Evolutionary conservation across 1,140 invertebrate genomes (phyloP), one percentile per base, ranked within the genome.

Genomic region (Holotrichia oblita): DNA sequence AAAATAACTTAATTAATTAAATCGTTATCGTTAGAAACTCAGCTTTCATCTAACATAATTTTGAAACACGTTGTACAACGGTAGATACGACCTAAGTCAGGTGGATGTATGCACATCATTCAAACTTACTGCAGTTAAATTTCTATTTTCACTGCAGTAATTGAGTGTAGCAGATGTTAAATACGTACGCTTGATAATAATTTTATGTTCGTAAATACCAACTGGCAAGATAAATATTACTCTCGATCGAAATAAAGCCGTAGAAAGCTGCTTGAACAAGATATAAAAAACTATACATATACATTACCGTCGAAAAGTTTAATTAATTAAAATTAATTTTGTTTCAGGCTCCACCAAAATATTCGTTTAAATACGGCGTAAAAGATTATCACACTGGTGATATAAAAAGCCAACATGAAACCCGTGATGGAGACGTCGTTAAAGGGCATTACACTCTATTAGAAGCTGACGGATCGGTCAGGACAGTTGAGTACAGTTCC

Each of bases 341-440:
- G 12, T 64, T 64, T 17, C 20, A 64, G 61, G 61, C 61, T 7
- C 3, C 3, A 22, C 61, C 61, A 64, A 64, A 64, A 64, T 94
- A 94, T 86, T 90, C 90, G 79, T 94, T 93, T 83, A 93, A 91
- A 82, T 94, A 94, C 83, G 91, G 91, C 10, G 92, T 94, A 9
- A 89, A 92, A 81, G 93, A 94, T 84, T 89, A 90, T 42, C 90
- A 92, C 85, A 94, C 91, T 34, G 92, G 93, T 79, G 92, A 93
- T 82, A 89, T 92, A 72, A 93, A 93, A 77, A 80, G 83, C 41
- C 85, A 86, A 81, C 86, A 85, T 84, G 85, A 86, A 76, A 85
- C 84, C 61, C 84, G 84, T 79, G 81, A 84, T 73, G 85, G 84
- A 0, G 83, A 85, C 61, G 81, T 79, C 2, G 81, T 86, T 20